Base-by-base conservation (phyloP, 2,113 vertebrate species). In the Tautogolabrus adspersus region DNA sequence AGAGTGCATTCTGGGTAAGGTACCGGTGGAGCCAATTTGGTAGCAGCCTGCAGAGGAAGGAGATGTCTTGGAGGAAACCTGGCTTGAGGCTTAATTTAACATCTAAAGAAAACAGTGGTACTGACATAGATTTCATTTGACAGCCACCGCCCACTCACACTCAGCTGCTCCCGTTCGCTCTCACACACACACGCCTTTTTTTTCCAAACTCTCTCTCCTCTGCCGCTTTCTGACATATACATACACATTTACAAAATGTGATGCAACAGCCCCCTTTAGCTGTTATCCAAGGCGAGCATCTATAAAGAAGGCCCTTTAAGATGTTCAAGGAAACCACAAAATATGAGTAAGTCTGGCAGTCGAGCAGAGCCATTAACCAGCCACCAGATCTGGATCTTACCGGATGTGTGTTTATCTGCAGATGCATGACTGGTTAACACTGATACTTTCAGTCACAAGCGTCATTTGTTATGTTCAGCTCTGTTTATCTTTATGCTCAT, bases 121-220 rank as follows among this genome's bases (percentile, higher is more conserved):
- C 55, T 92, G 86, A 90, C 87, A 87, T 38, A 88, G 66, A 93
- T 83, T 89, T 66, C 60, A 62, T 80, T 70, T 86, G 89, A 88
- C 92, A 93, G 91, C 72, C 87, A 64, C 88, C 78, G 63, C 91
- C 91, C 79, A 90, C 89, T 86, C 85, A 30, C 69, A 30, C 76
- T 82, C 79, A 72, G 44, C 70, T 68, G 64, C 64, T 54, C 60
- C 22, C 55, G 57, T 62, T 46, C 55, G 69, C 59, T 60, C 81
- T 61, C 77, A 54, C 81, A 16, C 22, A 34, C 56, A 18, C 26
- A 58, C 26, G 34, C 56, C 2, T 7, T 15, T 8, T 18, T 18
- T 6, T 2, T 7, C 47, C 56, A 82, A 81, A 75, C 74, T 59
- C 44, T 38, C 69, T 52, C 40, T 57, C n/a, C 58, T 67, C 69